Evolutionary conservation across 2,888 invertebrate species (phyloP).

Genomic region (Urechis unicinctus): DNA sequence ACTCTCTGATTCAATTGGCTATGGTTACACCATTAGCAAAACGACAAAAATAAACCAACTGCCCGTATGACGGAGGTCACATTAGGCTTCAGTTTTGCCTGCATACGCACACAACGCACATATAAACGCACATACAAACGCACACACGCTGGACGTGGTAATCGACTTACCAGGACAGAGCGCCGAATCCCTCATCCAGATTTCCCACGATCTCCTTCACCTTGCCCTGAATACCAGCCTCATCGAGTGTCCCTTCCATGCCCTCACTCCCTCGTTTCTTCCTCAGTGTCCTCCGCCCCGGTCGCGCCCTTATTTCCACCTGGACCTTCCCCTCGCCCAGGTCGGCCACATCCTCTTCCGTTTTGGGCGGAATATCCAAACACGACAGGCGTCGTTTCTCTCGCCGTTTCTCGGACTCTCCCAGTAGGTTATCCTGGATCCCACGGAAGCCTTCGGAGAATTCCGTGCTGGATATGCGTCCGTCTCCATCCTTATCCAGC

Average conservation of each 20-base stretch:
- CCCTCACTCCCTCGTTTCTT: too few relatives aligned
- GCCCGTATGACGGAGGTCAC: too few relatives aligned
- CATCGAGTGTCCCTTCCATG: background rate
- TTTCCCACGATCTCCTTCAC: constrained; percentile 26
- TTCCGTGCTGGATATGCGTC: constrained; percentile 54
- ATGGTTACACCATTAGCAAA: too few relatives aligned
- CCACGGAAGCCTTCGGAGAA: constrained; percentile 53
- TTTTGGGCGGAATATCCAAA: too few relatives aligned
- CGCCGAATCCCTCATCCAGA: constrained; percentile 35
- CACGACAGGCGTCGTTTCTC: too few relatives aligned
- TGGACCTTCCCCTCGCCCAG: background rate
- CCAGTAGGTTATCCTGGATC: background rate
- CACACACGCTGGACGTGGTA: too few relatives aligned
- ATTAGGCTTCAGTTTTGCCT: too few relatives aligned
- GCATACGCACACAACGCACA: too few relatives aligned
- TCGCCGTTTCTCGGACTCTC: too few relatives aligned
- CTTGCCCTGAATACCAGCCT: background rate
- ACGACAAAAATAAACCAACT: too few relatives aligned
- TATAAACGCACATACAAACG: too few relatives aligned
- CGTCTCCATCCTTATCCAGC: constrained; percentile 55
- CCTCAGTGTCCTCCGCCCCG: background rate
- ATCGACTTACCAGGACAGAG: constrained; percentile 34
- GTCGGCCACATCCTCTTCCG: background rate
- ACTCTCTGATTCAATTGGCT: too few relatives aligned
- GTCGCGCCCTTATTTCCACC: background rate